phyloP scores from a whole-genome alignment of 2,113 vertebrate genomes.

The Pseudolaguvia tuberculata region DNA sequence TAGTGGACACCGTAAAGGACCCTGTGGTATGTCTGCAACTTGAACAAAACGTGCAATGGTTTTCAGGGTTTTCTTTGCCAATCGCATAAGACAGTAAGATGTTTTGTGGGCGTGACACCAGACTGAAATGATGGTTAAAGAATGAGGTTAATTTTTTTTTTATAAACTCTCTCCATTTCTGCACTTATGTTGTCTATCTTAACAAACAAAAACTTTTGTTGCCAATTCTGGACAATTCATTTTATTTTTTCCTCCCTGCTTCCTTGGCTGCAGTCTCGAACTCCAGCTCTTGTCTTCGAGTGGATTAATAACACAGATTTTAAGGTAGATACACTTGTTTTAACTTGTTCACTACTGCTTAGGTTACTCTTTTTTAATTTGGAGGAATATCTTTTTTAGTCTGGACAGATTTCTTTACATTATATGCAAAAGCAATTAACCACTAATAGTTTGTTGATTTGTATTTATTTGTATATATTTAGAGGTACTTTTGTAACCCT shows the following conservation, averaged over 20 bases:
- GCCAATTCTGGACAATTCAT: constrained; percentile 6
- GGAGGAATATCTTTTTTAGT: not conserved
- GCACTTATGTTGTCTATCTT: not conserved
- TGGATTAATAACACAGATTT: constrained; percentile 99
- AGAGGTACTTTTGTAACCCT: not conserved
- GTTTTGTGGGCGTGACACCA: too few relatives aligned
- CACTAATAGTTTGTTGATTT: too few relatives aligned
- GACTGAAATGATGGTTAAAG: too few relatives aligned
- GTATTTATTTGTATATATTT: too few relatives aligned
- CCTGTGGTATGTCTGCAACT: constrained; percentile 82
- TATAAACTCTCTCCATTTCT: too few relatives aligned
- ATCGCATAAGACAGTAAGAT: too few relatives aligned
- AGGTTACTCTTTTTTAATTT: not conserved
- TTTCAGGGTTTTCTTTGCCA: too few relatives aligned
- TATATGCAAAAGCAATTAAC: too few relatives aligned
- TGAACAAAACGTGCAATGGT: too few relatives aligned
- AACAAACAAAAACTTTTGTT: constrained; percentile 18
- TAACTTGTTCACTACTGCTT: not conserved
- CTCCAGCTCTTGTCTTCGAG: constrained; percentile 97
- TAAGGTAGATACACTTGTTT: constrained; percentile 76
- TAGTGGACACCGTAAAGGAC: constrained; percentile 97
- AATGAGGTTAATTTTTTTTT: too few relatives aligned
- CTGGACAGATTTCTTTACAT: not conserved
- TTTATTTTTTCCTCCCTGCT: not conserved
- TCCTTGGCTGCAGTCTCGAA: constrained; percentile 83